Evolutionary conservation across 2,797 vertebrate genomes (phyloP).

Genomic region (Lateolabrax maculatus): DNA sequence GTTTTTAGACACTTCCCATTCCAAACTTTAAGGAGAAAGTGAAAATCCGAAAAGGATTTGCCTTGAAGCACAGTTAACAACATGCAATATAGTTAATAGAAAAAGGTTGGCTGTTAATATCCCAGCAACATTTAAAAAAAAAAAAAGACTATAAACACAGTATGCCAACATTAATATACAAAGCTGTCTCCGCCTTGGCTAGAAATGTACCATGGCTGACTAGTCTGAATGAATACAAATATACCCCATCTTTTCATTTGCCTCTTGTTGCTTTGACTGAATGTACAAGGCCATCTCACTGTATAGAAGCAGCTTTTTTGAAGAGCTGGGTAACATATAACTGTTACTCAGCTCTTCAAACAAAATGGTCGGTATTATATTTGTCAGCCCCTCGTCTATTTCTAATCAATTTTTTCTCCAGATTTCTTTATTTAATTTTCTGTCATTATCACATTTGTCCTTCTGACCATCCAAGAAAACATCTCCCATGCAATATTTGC

Average conservation of each 20-base stretch:
- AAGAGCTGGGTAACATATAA: background rate
- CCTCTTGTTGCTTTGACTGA: slow-evolving; percentile 47
- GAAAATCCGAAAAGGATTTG: background rate
- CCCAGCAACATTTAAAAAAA: background rate
- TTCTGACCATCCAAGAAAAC: slow-evolving; percentile 23
- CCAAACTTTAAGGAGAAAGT: slow-evolving; percentile 19
- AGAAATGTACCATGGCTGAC: background rate
- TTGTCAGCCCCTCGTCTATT: background rate
- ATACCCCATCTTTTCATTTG: slow-evolving; percentile 29
- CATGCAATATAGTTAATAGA: background rate
- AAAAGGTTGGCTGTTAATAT: background rate
- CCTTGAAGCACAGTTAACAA: background rate
- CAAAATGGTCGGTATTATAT: slow-evolving; percentile 12
- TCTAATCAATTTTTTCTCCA: background rate
- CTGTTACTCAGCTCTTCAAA: background rate
- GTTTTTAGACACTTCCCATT: slow-evolving; percentile 17
- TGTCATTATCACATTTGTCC: background rate
- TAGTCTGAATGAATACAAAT: slow-evolving; percentile 25
- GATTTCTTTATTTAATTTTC: background rate
- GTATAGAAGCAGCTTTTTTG: background rate
- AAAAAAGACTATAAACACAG: background rate
- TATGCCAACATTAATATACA: background rate
- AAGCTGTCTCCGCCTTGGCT: background rate
- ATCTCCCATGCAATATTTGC: background rate
- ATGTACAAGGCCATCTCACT: slow-evolving; percentile 46